Base-by-base conservation (phyloP, 2,888 invertebrate genomes). In the Meteorus cinctellus region DNA sequence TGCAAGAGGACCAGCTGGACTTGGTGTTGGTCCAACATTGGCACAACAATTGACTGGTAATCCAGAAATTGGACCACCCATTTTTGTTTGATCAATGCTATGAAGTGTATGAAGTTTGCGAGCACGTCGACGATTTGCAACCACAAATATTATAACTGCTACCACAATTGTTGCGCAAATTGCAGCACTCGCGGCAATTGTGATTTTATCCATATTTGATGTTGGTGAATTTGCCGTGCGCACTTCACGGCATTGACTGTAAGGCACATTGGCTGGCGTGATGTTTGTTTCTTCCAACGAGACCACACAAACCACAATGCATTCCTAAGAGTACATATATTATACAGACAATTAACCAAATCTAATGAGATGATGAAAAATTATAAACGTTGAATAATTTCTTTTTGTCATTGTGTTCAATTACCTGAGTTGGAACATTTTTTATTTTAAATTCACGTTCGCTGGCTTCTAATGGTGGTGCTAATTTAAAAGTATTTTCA, bases 121-220 rank as follows among this genome's bases (percentile, higher is more conserved):
- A 10, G 95, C 94, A 76, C 96, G 92, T 79, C 96, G 92, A 78
- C 94, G 93, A 82, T 96, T 96, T 29, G 97, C 96, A 67, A 96
- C 96, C 72, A 97, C 94, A 89, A 97, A 97, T 81, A 97, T 94
- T 82, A 97, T 94, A 75, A 97, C 96, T 0, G 97, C 97, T 65
- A 97, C 94, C 77, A 97, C 95, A 83, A 97, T 96, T 60, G 97
- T 97, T 60, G 96, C 96, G 89, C 97, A 97, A 86, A 97, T 97
- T 75, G 97, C 97, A 27, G 97, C 97, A 86, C 96, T 96, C 4
- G 97, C 97, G 31, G 96, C 97, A 85, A 97, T 97, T 72, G 97
- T 97, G 86, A 97, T 96, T 90, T 97, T 97, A 91, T 97, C 97
- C 96, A 97, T 96, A 90, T 96, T 96, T 74, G 96, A 95, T 72